Base-by-base conservation (phyloP, 2,113 vertebrate genomes). In the Puntigrus tetrazona region DNA sequence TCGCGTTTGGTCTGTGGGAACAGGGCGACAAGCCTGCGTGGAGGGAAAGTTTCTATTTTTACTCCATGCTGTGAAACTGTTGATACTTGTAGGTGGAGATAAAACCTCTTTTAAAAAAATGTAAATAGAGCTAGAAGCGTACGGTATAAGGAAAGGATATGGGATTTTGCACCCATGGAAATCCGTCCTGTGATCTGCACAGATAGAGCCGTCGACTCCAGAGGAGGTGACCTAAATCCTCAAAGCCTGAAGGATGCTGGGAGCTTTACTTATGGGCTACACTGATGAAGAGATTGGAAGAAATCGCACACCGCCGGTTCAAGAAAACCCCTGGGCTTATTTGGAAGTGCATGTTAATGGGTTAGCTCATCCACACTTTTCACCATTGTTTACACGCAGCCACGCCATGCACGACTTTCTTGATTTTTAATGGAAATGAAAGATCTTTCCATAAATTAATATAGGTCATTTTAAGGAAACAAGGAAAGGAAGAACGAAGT, bases 1-100 rank as follows among this genome's bases (percentile, higher is more conserved):
- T 11, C 18, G 70, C 38, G 10, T 9, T 76, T 88, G 89, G 89
- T 92, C 89, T 89, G 85, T 89, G 91, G 91, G 89, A 92, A 91
- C 86, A 81, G n/a, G n/a, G 87, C 86, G 81, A 90, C 89, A 89
- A 85, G 89, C 90, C 90, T 36, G 31, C 0, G 0, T 5, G 7
- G 57, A 41, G 13, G 78, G 79, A 85, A 81, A 79, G 22, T 72
- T 50, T 74, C 41, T 79, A 85, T 83, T 79, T 85, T 79, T 83
- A 82, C 25, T 78, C 38, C 25, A 31, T 57, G 8, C 52, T 57
- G 52, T 57, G 22, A 57, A 57, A 57, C 14, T 50, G 47, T 20
- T 50, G 16, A 50, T 50, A 50, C 47, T 50, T 5, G 7, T 18
- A 41, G 25, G 27, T 79, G n/a, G 38, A 29, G 38, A 79, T 27